phyloP scores from a whole-genome alignment of 2,797 vertebrate species.

The Liparis tanakae region DNA sequence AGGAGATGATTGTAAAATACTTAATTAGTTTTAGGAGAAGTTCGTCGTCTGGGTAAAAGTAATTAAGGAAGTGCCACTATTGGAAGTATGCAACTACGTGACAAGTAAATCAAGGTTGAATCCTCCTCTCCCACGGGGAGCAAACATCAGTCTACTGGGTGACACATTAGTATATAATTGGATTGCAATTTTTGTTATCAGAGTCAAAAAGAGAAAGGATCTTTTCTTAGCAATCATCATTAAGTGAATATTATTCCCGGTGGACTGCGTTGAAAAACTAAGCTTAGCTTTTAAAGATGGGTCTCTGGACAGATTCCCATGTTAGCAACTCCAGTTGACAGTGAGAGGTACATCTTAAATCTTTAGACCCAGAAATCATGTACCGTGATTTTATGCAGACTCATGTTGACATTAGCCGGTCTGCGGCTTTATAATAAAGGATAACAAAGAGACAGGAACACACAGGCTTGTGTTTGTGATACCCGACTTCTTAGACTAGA shows the following conservation, averaged over 20 bases:
- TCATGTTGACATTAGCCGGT: slow-evolving; percentile 19
- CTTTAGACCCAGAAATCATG: slow-evolving; percentile 17
- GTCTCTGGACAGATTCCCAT: slow-evolving; percentile 10
- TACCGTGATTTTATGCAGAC: not conserved
- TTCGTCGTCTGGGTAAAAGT: not conserved
- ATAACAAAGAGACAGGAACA: not conserved
- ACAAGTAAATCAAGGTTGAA: not conserved
- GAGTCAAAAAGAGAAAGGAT: not conserved
- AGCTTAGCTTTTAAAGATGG: not conserved
- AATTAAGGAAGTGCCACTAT: not conserved
- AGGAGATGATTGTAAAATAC: not conserved
- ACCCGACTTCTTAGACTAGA: not conserved
- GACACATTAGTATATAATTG: not conserved
- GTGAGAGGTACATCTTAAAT: slow-evolving; percentile 6
- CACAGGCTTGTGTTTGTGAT: slow-evolving; percentile 6
- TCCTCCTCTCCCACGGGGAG: not conserved
- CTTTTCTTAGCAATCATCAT: not conserved
- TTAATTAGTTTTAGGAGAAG: not conserved
- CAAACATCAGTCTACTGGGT: not conserved
- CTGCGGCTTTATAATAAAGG: not conserved
- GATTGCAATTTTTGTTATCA: not conserved
- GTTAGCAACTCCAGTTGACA: slow-evolving; percentile 27
- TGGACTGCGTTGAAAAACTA: not conserved
- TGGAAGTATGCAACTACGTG: not conserved
- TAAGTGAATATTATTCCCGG: not conserved